These are phyloP conservation scores for Myotis planiceps DNA, from an alignment of 2,797 vertebrate genomes.

Conservation along the genomic window DNA sequence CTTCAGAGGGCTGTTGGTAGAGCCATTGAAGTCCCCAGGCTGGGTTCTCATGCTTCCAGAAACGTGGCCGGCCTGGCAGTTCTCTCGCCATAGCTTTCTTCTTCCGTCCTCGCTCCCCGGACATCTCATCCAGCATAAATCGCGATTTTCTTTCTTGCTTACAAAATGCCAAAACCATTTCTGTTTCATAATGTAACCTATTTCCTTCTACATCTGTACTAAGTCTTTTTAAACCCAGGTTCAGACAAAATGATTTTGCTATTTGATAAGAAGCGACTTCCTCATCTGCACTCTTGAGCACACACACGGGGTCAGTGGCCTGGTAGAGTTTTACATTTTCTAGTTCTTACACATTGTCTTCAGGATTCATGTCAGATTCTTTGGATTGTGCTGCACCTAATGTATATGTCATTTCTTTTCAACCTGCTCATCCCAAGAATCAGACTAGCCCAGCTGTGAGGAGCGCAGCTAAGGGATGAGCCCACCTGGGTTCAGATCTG, in stretches of 20 bases:
- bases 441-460: neutral
- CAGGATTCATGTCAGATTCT: neutral
- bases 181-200: conserved; percentile 56
- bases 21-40: conserved; percentile 54
- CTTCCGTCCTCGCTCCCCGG: conserved; percentile 70
- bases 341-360: neutral
- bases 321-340: neutral
- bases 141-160: conserved; percentile 70
- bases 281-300: neutral
- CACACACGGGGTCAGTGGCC: neutral
- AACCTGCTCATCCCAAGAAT: neutral
- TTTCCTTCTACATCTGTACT: conserved; percentile 62
- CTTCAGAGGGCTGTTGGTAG: conserved; percentile 42
- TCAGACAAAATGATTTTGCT: conserved; percentile 65
- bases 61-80: conserved; percentile 67
- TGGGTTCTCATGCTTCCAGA: conserved; percentile 68
- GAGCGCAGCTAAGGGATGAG: fast-evolving
- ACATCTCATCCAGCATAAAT: conserved; percentile 67
- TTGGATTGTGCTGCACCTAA: neutral
- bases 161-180: conserved; percentile 58
- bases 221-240: conserved; percentile 59
- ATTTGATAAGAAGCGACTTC: conserved; percentile 53
- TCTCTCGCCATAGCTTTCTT: conserved; percentile 58
- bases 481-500: neutral
- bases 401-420: neutral